phyloP scores from a whole-genome alignment of 2,113 vertebrate genomes.

The Chauna torquata region DNA sequence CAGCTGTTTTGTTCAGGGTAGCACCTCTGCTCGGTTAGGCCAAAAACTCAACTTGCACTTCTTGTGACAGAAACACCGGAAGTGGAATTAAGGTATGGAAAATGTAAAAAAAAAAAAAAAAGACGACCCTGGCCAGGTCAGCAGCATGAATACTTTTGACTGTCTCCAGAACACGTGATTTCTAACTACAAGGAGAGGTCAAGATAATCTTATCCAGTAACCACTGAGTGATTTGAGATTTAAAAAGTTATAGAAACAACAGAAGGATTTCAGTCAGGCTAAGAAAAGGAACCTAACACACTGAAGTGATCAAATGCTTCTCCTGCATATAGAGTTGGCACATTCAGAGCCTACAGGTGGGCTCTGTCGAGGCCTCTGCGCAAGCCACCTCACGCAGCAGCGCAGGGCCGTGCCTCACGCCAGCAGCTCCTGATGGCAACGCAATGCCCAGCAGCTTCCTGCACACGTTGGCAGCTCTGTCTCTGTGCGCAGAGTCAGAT shows the following conservation, averaged over 20 bases:
- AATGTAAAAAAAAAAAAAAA: not conserved
- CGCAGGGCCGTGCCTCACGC: no score
- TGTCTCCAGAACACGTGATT: not conserved
- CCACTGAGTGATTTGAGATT: not conserved
- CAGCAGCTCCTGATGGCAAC: not conserved
- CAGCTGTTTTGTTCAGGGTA: not conserved
- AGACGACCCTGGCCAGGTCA: not conserved
- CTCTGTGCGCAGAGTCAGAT: no score
- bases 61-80: not conserved
- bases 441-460: not conserved
- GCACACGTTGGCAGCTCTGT: not conserved
- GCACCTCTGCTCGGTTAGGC: not conserved
- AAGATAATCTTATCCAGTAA: not conserved
- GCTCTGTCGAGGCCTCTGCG: not conserved
- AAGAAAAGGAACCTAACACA: not conserved
- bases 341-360: no score
- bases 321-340: not conserved
- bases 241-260: not conserved
- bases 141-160: not conserved
- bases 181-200: not conserved
- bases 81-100: not conserved
- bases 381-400: rapidly evolving
- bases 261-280: not conserved
- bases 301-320: not conserved
- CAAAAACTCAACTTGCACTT: not conserved